Base-by-base conservation (phyloP, 2,888 invertebrate species). In the Lottia scabra region DNA sequence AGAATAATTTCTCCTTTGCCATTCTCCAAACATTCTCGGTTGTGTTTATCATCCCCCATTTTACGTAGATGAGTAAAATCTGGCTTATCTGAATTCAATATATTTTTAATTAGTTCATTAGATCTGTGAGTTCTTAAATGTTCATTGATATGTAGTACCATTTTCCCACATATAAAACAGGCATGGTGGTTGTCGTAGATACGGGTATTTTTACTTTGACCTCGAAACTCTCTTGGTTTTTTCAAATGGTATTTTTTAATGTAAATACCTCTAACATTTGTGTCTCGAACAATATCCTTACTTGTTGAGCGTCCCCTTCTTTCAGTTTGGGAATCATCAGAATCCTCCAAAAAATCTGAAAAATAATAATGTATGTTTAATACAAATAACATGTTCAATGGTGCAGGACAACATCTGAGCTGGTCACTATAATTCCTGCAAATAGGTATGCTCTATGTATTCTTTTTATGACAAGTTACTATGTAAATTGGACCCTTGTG, bases 101-200 rank as follows among this genome's bases (percentile, higher is more conserved):
- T 23, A 0, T 19, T 1, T 23, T 64, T 64, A 64, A 64, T 23
- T 23, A 19, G 23, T 64, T 64, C 64, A 13, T 0, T 12, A 6
- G 27, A 19, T 64, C 19, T 64, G 16, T 64, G 64, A 30, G 64
- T 64, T 38, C 23, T 64, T 10, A 64, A 38, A 38, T 64, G 64
- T 30, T 30, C 8, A 12, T 12, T 64, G 0, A 64, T 64, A 15
- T 64, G 64, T 23, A 64, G 16, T 5, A 64, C 64, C 5, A 64
- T 2, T 38, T 64, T 64, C 6, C 3, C 63, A n/a, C 64, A 64
- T 19, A 16, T 13, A 15, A 19, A 19, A 15, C 64, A 64, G 10
- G 64, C 64, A 64, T 64, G 64, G 0, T 6, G 16, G 16, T 64
- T 64, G 19, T 64, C 64, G 23, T 64, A 64, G 1, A 64, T 64